Evolutionary conservation across 2,888 invertebrate species (phyloP).

Genomic region (Eupithecia dodoneata): DNA sequence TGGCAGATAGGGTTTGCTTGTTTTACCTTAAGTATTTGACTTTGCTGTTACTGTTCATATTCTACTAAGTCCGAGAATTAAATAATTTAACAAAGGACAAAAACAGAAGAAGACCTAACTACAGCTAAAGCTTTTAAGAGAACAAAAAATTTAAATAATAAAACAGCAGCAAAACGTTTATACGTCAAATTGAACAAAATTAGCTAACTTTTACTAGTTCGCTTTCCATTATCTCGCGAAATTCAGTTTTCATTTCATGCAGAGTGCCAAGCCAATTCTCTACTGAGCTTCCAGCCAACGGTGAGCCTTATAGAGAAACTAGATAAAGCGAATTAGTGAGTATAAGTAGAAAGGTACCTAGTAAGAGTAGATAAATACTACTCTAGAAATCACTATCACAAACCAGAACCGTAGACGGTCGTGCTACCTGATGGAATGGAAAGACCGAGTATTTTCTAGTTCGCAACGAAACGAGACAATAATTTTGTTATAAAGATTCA

Average conservation of each 20-base stretch:
- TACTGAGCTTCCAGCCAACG: conserved; percentile 4
- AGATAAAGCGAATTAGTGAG: conserved; percentile 1
- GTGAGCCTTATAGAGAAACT: conserved; percentile 15
- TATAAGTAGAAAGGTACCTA: background rate
- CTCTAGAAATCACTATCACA: background rate
- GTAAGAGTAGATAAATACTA: background rate
- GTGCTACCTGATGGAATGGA: background rate
- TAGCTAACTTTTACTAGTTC: conserved; percentile 36
- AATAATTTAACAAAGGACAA: background rate
- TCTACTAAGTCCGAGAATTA: background rate
- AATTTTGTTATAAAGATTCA: conserved; percentile 53
- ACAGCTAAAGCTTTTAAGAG: conserved; percentile 4
- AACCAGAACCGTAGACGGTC: background rate
- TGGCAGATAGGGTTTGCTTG: background rate
- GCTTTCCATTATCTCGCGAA: conserved; percentile 35
- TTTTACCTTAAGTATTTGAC: background rate
- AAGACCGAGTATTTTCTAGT: conserved; percentile 43
- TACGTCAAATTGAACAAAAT: conserved; percentile 27
- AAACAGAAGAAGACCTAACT: background rate
- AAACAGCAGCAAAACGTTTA: conserved; percentile 9
- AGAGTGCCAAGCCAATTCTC: conserved; percentile 18
- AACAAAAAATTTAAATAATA: conserved; percentile 13
- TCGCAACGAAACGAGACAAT: conserved; percentile 48
- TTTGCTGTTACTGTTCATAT: background rate
- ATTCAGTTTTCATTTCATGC: conserved; percentile 27